Evolutionary conservation across 2,113 vertebrate genomes (phyloP).

Genomic region (Mola mola): DNA sequence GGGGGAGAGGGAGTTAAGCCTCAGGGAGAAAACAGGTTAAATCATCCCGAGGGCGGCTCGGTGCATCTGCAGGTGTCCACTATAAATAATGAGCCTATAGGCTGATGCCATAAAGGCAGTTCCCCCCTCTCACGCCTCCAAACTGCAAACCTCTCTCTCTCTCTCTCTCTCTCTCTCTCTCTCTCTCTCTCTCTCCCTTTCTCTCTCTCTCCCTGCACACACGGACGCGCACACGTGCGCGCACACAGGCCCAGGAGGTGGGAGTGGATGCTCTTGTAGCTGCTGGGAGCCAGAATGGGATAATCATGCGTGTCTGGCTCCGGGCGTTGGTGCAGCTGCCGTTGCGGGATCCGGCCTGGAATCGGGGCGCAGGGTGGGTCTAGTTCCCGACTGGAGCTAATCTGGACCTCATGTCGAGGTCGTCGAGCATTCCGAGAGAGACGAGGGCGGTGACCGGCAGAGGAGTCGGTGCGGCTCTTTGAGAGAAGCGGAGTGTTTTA

Average conservation of each 20-base stretch:
- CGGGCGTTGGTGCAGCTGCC: constrained; percentile 76
- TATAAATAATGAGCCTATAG: constrained; percentile 53
- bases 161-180: constrained; percentile 1
- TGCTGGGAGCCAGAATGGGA: constrained; percentile 78
- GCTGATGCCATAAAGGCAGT: constrained; percentile 49
- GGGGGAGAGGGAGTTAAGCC: constrained; percentile 33
- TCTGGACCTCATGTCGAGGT: constrained; percentile 56
- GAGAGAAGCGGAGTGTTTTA: constrained; percentile 52
- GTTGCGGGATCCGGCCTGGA: constrained; percentile 72
- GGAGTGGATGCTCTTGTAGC: constrained; percentile 67
- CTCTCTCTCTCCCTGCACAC: neutral
- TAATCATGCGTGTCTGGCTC: constrained; percentile 78
- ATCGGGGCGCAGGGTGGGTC: constrained; percentile 68
- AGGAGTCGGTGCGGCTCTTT: constrained; percentile 60
- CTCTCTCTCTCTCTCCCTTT: neutral
- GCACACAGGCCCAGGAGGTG: constrained; percentile 55
- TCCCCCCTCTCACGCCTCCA: constrained; percentile 49
- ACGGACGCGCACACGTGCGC: constrained; percentile 23
- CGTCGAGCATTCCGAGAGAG: constrained; percentile 54
- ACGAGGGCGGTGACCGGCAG: constrained; percentile 57
- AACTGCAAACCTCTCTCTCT: constrained; percentile 20
- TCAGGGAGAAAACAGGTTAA: constrained; percentile 3
- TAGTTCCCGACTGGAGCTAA: constrained; percentile 55
- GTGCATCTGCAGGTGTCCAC: constrained; percentile 50
- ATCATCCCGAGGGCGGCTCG: constrained; percentile 23